Evolutionary conservation across 2,888 invertebrate genomes (phyloP), one percentile per base, ranked within the genome.

Genomic region (Cosmorhoe ocellata): DNA sequence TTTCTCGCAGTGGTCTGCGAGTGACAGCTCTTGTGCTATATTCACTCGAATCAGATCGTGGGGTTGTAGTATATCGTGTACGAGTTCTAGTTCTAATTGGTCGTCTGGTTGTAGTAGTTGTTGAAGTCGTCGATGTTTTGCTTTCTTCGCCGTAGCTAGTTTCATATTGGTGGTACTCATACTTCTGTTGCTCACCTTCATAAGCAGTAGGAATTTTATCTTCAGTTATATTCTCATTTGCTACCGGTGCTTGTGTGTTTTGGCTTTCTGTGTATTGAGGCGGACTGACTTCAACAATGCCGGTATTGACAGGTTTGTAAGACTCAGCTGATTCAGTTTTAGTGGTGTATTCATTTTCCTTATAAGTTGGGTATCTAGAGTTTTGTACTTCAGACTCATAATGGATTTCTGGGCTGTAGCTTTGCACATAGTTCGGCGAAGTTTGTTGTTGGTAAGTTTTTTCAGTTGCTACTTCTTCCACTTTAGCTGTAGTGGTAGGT

Each of bases 1-100:
- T 85, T 59, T 92, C 91, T 57, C 92, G 86, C 31, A 86, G 66
- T 28, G 92, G 88, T 24, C 89, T 91, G 39, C 92, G 83, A 10
- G 92, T 91, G 2, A 79, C 40, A 18, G 81, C 69, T 56, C 81
- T 87, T 13, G 85, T 78, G 26, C 77, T 79, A 38, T 81, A 79
- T 68, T 91, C 87, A 49, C 75, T 74, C n/a, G 81, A 80, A 48
- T 89, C 84, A 58, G 81, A 56, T 68, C 77, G 81, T n/a, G 74
- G 65, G n/a, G 79, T 77, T 7, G 84, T 77, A 6, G 86, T 84
- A 59, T 90, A 86, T 41, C 88, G 81, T 10, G 91, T 85, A 30
- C 87, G 82, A 14, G 80, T 84, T 67, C 88, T 76, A 10, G 57
- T 67, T 56, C 87, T 79, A 7, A 80, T 51, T 4, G 83, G 75